Evolutionary conservation across 2,888 invertebrate species (phyloP), one percentile per base, ranked within the genome.

Genomic region (Aphrophora alni): DNA sequence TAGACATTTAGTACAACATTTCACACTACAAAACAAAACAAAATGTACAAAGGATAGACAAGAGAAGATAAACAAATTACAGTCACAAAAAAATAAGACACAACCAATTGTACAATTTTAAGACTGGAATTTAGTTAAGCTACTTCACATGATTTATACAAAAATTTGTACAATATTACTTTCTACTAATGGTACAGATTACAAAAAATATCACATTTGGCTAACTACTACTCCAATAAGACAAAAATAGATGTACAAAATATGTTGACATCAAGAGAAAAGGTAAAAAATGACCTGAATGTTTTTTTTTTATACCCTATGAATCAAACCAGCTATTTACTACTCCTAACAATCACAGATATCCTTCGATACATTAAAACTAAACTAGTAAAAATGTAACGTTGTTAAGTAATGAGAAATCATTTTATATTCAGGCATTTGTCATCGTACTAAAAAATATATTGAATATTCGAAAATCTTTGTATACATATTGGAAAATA

Each of bases 201-300:
- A 59, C 59, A 59, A 59, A 59, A 59, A 21, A 59, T 59, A 59
- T 59, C 21, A 59, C 59, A 59, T 59, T 59, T 59, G 59, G 21
- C 59, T 59, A 59, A 59, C n/a, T 59, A 21, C 59, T 59, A 14
- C 21, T 59, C n/a, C 14, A 10, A 5, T 21, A 59, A 21, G n/a
- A 59, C 59, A 59, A 59, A 44, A 59, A 59, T 59, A 59, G 21
- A 59, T 59, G 59, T 59, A 59, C 59, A 59, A 59, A 59, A 59
- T 59, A 59, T 21, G 59, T 21, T 14, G 10, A 59, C 21, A 21
- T 5, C 21, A 10, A 59, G 59, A 59, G n/a, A 21, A 59, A 59
- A 59, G 44, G 59, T 59, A 59, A 59, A 59, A 59, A 59, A 21
- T 21, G 44, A 44, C 44, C 44, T 44, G 44, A 44, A 59, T 59